phyloP scores from a whole-genome alignment of 2,888 invertebrate species.

The Philhelius pedissequus region DNA sequence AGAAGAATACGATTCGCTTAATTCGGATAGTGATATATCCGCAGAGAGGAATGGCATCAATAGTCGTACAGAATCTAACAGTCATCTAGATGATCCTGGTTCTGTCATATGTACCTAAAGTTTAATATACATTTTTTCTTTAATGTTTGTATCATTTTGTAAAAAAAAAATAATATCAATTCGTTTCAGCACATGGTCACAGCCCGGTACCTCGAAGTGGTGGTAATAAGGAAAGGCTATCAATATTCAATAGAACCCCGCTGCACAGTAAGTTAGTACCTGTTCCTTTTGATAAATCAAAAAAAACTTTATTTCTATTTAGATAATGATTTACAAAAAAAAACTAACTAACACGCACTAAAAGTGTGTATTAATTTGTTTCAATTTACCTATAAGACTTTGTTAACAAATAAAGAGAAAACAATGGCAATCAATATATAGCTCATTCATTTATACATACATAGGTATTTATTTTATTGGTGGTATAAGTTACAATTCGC shows the following conservation, averaged over 20 bases:
- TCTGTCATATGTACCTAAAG: slow-evolving; percentile 71
- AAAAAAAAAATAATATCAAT: neutral
- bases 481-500: no score
- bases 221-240: slow-evolving; percentile 42
- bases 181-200: slow-evolving; percentile 74
- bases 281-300: slow-evolving; percentile 72
- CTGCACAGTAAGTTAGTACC: slow-evolving; percentile 83
- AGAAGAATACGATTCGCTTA: slow-evolving; percentile 81
- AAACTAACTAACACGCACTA: no score
- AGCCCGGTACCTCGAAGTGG: slow-evolving; percentile 74
- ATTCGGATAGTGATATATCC: slow-evolving; percentile 81
- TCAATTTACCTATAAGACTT: no score
- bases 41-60: slow-evolving; percentile 79
- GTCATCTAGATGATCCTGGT: slow-evolving; percentile 79
- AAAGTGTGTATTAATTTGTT: no score
- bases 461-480: no score
- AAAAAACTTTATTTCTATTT: neutral
- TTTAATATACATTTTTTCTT: neutral
- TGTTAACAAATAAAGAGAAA: no score
- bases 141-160: neutral
- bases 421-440: no score
- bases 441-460: no score
- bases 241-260: slow-evolving; percentile 79
- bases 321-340: neutral
- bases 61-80: slow-evolving; percentile 79